Evolutionary conservation across 1,140 invertebrate genomes (phyloP).

Genomic region (Calliphora vicina): DNA sequence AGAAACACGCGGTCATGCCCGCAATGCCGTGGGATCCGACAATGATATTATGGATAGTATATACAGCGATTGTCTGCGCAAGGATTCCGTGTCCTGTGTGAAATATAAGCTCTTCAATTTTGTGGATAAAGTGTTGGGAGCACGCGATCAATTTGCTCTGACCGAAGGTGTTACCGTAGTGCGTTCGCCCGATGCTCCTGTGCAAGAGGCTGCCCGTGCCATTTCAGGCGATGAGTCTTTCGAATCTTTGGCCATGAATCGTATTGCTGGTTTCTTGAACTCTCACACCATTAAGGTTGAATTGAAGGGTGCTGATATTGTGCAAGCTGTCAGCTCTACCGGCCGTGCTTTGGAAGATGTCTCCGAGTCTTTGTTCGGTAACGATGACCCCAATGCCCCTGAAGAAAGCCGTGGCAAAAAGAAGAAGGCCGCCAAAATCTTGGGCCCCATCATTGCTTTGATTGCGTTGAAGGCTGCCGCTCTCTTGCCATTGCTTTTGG

Average conservation of each 20-base stretch:
- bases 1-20: slow-evolving; percentile 67
- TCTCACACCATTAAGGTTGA: slow-evolving; percentile 84
- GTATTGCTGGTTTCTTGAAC: slow-evolving; percentile 77
- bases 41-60: slow-evolving; percentile 80
- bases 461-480: slow-evolving; percentile 80
- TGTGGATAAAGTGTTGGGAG: slow-evolving; percentile 80
- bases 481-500: slow-evolving; percentile 77
- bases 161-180: slow-evolving; percentile 83
- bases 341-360: slow-evolving; percentile 79
- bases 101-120: slow-evolving; percentile 85
- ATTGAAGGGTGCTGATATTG: slow-evolving; percentile 82
- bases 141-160: slow-evolving; percentile 78
- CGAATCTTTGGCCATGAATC: slow-evolving; percentile 72
- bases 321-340: slow-evolving; percentile 78
- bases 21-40: slow-evolving; percentile 71
- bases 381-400: slow-evolving; percentile 63
- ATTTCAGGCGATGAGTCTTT: slow-evolving; percentile 71
- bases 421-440: slow-evolving; percentile 80
- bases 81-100: slow-evolving; percentile 81
- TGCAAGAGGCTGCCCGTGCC: slow-evolving; percentile 73
- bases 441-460: slow-evolving; percentile 78
- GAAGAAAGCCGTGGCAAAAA: slow-evolving; percentile 79
- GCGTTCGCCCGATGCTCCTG: slow-evolving; percentile 70
- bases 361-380: slow-evolving; percentile 70
- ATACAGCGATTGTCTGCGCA: slow-evolving; percentile 78